These are phyloP conservation scores for Thaleichthys pacificus DNA, from an alignment of 2,797 vertebrate species.

Conservation along the genomic window DNA sequence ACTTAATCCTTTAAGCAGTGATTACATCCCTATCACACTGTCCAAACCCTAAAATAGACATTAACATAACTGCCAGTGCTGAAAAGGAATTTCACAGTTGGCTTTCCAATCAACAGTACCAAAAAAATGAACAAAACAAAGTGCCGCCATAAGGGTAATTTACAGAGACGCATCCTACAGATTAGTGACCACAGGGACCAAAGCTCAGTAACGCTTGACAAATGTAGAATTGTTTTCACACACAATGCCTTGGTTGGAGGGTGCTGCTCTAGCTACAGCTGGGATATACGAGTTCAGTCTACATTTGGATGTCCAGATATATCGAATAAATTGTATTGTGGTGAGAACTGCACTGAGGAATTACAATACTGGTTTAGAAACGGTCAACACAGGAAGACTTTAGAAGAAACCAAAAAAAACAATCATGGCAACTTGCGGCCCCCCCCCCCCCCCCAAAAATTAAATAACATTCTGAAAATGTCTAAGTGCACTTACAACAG, in stretches of 20 bases:
- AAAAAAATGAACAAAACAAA: conserved; percentile 4
- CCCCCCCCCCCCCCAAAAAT: conserved; percentile 27
- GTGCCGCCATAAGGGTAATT: not conserved
- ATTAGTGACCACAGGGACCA: conserved; percentile 5
- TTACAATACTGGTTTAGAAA: conserved; percentile 62
- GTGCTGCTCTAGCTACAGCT: conserved; percentile 5
- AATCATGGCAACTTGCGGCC: conserved; percentile 61
- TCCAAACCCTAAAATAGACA: conserved; percentile 8
- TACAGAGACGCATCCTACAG: conserved; percentile 5
- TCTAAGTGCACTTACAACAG: conserved; percentile 80
- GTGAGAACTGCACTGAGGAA: conserved; percentile 47
- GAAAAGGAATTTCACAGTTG: conserved; percentile 30
- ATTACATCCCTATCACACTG: conserved; percentile 10
- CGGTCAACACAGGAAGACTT: conserved; percentile 28
- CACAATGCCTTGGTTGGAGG: conserved; percentile 10
- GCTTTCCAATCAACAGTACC: conserved; percentile 23
- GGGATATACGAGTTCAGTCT: not conserved
- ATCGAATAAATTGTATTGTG: conserved; percentile 15
- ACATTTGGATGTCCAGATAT: conserved; percentile 3
- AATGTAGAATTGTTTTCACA: conserved; percentile 9
- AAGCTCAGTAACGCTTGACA: conserved; percentile 10
- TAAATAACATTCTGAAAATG: conserved; percentile 75
- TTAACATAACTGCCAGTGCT: conserved; percentile 20
- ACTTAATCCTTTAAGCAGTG: conserved; percentile 12
- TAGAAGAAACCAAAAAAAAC: conserved; percentile 68